A percentile compares a stretch with the other conserved stretches of the same genome.
phyloP scores from a whole-genome alignment of 2,888 invertebrate genomes.

The Strigamia crassipes region DNA sequence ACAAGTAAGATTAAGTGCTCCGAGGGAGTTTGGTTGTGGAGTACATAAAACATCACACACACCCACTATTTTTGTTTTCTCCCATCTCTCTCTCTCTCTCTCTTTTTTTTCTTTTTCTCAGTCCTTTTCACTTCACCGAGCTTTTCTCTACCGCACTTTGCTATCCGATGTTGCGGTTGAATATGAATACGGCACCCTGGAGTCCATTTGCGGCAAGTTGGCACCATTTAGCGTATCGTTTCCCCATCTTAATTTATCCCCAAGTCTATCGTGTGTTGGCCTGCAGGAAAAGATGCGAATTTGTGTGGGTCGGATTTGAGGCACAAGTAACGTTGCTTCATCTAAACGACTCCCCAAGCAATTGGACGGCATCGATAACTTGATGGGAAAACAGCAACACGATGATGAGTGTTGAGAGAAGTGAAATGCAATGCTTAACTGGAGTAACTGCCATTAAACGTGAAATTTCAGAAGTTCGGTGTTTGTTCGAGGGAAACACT shows the following conservation, averaged over 20 bases:
- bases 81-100: neutral
- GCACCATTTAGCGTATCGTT: constrained; percentile 42
- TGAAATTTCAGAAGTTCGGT: too few relatives aligned
- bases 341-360: constrained; percentile 12
- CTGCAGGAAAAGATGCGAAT: constrained; percentile 40
- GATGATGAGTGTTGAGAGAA: neutral
- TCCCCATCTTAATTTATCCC: constrained; percentile 41
- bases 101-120: neutral
- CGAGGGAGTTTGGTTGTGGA: neutral
- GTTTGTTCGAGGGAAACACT: too few relatives aligned
- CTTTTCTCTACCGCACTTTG: constrained; percentile 23
- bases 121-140: constrained; percentile 5
- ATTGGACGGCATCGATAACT: constrained; percentile 5
- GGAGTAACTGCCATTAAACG: neutral
- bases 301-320: constrained; percentile 31
- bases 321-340: constrained; percentile 7
- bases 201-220: constrained; percentile 38
- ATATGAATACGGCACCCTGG: constrained; percentile 35
- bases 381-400: constrained; percentile 35
- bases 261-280: constrained; percentile 37
- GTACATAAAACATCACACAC: constrained; percentile 12
- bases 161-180: constrained; percentile 40
- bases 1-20: constrained; percentile 16
- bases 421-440: neutral
- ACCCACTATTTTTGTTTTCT: neutral